A percentile compares a stretch with the other conserved stretches of the same genome.
These are phyloP conservation scores for Percina caprodes DNA, from an alignment of 2,113 vertebrate species.

Conservation along the genomic window DNA sequence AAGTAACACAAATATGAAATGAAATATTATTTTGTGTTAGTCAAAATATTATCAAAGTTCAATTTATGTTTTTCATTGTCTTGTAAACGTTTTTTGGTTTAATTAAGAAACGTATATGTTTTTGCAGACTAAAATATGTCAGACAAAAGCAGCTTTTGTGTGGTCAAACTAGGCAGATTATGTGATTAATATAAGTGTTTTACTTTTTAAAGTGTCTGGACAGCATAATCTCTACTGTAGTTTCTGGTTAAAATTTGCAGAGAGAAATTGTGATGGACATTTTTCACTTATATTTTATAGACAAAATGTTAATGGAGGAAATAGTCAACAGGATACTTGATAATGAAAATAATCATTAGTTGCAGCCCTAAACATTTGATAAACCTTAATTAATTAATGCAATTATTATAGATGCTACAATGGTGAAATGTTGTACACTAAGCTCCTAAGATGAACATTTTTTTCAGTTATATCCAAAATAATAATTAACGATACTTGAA, in stretches of 20 bases:
- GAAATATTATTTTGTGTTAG: slow-evolving; percentile 24
- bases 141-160: neutral
- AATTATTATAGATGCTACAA: neutral
- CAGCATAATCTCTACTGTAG: neutral
- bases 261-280: neutral
- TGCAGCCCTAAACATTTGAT: neutral
- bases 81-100: slow-evolving; percentile 14
- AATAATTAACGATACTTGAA: neutral
- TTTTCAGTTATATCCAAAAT: neutral
- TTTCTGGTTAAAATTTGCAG: neutral
- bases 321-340: neutral
- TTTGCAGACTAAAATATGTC: slow-evolving; percentile 8
- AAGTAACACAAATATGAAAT: slow-evolving; percentile 20
- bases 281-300: neutral
- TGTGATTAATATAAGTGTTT: neutral
- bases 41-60: slow-evolving; percentile 26
- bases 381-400: neutral
- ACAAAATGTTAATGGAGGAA: neutral
- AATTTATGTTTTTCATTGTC: slow-evolving; percentile 16
- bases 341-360: neutral
- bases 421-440: slow-evolving; percentile 1
- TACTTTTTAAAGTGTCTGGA: neutral
- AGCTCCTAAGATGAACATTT: neutral
- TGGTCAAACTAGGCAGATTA: neutral
- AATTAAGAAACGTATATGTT: neutral